phyloP scores from a whole-genome alignment of 23 tunicate species.

The Ciona savignyi region DNA sequence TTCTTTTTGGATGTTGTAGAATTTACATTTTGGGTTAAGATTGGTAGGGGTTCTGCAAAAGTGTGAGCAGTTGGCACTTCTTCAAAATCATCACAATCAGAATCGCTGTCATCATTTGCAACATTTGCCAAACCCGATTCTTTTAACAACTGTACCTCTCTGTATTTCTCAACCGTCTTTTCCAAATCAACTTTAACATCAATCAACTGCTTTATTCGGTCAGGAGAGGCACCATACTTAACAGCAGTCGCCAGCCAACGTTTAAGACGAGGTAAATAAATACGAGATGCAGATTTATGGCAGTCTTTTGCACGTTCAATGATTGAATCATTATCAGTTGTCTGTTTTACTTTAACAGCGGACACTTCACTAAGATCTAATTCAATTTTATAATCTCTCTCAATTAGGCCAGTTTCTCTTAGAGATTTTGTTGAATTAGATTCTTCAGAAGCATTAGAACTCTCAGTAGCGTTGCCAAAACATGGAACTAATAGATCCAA shows the following conservation, averaged over 20 bases:
- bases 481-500: constrained; percentile 48
- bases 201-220: constrained; percentile 30
- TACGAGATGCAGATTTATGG: constrained; percentile 20
- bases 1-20: neutral
- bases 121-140: constrained; percentile 40
- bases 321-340: constrained; percentile 34
- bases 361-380: constrained; percentile 43
- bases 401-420: constrained; percentile 38
- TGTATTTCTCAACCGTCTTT: constrained; percentile 34
- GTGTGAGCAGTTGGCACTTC: constrained; percentile 41
- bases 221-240: constrained; percentile 46
- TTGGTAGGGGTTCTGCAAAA: neutral
- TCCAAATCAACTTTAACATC: constrained; percentile 34
- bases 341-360: constrained; percentile 26
- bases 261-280: constrained; percentile 39
- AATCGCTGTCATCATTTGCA: constrained; percentile 26
- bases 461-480: constrained; percentile 27
- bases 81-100: constrained; percentile 60
- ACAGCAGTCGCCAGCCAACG: constrained; percentile 35
- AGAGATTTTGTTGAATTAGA: neutral
- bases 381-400: constrained; percentile 46
- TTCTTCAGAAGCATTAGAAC: constrained; percentile 26
- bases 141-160: constrained; percentile 8
- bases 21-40: constrained; percentile 25
- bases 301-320: constrained; percentile 52